Evolutionary conservation across 2,113 vertebrate genomes (phyloP), one percentile per base, ranked within the genome.

Genomic region (Alouatta palliata): DNA sequence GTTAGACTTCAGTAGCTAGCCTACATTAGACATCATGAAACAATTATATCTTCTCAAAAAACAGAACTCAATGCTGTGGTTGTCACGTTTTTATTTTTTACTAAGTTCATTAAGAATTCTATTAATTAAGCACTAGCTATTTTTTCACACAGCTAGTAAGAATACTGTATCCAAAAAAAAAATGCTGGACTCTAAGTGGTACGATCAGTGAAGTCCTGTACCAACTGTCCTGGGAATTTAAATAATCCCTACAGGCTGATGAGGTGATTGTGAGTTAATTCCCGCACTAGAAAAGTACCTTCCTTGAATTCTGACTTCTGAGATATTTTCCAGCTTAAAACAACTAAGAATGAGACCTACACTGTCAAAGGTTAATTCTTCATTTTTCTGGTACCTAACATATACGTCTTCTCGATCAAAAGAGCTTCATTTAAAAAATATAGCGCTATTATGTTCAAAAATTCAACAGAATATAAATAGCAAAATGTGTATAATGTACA

Each of bases 141-240:
- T 94, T 52, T 79, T 82, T 79, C 52, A 80, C 43, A 79, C 4
- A 61, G 21, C 43, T 87, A 77, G 30, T 2, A 47, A 81, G 82
- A 94, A 2, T 61, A 54, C 5, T n/a, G 4, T n/a, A 70, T n/a
- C 68, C 40, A 86, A 56, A 94, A 94, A 94, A 94, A 94, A 94
- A 89, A 73, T 6, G 10, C 61, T 94, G 17, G 21, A n/a, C 40
- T 68, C 68, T 70, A 25, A 77, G 17, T 83, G 58, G 25, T 84
- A 32, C 80, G 92, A 87, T 90, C 80, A 91, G 54, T 87, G 90
- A 92, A 90, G 82, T 68, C 81, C 87, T 77, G 25, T 80, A 93
- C 92, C 94, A 96, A 88, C 95, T 97, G 77, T 96, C 82, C 82
- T 61, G 68, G 45, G 92, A 97, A 94, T 97, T 95, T 90, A 85